Evolutionary conservation across 1,140 invertebrate genomes (phyloP).

Genomic region (Zaprionus ghesquierei): DNA sequence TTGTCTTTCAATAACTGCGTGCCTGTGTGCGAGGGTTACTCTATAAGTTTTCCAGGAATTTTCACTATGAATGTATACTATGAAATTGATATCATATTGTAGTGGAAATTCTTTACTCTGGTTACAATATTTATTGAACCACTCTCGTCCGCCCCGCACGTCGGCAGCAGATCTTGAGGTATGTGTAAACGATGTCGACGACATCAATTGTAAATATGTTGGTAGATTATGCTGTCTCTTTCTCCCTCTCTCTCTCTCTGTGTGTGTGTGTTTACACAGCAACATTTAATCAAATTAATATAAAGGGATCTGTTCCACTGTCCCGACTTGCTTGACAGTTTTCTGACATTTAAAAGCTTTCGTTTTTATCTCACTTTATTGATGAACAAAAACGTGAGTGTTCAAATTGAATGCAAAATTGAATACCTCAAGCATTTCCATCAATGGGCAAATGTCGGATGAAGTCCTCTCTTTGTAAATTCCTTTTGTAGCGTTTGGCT

Average conservation of each 20-base stretch:
- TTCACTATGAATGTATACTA: neutral
- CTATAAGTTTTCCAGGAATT: neutral
- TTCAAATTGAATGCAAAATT: slow-evolving; percentile 44
- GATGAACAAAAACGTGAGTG: slow-evolving; percentile 39
- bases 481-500: neutral
- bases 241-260: too few species aligned
- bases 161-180: neutral
- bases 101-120: neutral
- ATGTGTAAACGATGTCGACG: slow-evolving; percentile 28
- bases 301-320: slow-evolving; percentile 11
- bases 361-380: slow-evolving; percentile 51
- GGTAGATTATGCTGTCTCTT: slow-evolving; percentile 56
- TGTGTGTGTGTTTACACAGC: slow-evolving; percentile 36
- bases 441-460: slow-evolving; percentile 2
- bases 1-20: slow-evolving; percentile 72
- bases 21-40: slow-evolving; percentile 16
- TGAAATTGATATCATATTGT: neutral
- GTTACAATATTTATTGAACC: neutral
- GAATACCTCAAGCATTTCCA: slow-evolving; percentile 33
- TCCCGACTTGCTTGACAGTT: slow-evolving; percentile 40
- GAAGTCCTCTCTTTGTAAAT: neutral
- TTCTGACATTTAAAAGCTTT: slow-evolving; percentile 58
- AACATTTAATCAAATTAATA: slow-evolving; percentile 76
- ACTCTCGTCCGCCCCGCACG: neutral
- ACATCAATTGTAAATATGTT: slow-evolving; percentile 9